Conservation (phyloP, 2,797 vertebrate genomes). For the Sciurus vulgaris region DNA sequence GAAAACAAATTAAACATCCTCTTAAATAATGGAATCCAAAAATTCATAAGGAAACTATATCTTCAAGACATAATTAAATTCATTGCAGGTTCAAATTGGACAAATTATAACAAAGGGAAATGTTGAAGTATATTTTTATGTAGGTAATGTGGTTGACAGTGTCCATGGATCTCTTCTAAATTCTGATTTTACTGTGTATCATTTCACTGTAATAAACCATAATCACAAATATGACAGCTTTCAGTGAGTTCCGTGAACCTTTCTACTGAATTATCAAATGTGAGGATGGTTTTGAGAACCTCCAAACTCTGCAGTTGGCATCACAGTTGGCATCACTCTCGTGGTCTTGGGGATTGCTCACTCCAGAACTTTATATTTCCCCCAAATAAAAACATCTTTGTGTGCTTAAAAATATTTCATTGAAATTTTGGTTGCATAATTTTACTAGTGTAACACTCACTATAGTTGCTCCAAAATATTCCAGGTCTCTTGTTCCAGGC, state of each 20-base stretch:
- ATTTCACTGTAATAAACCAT: not conserved
- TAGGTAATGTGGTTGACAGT: not conserved
- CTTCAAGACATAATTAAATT: constrained; percentile 23
- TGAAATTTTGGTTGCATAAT: not conserved
- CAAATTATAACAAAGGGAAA: constrained; percentile 26
- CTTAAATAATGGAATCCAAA: constrained; percentile 8
- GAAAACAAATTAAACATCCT: not conserved
- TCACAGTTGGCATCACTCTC: not conserved
- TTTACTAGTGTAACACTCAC: not conserved
- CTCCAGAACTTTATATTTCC: not conserved
- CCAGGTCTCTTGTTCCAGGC: not conserved
- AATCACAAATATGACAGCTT: not conserved
- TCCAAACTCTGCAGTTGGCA: not conserved
- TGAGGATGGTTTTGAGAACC: not conserved
- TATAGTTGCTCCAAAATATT: not conserved
- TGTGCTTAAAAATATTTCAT: constrained; percentile 3
- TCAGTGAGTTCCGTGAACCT: not conserved
- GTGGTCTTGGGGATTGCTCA: not conserved
- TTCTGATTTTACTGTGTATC: not conserved
- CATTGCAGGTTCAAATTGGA: not conserved
- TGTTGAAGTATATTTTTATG: not conserved
- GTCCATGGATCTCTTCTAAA: not conserved
- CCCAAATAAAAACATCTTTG: not conserved
- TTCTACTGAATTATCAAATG: not conserved
- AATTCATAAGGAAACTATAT: not conserved